phyloP scores from a whole-genome alignment of 2,888 invertebrate genomes.

The Amphipyra berbera region DNA sequence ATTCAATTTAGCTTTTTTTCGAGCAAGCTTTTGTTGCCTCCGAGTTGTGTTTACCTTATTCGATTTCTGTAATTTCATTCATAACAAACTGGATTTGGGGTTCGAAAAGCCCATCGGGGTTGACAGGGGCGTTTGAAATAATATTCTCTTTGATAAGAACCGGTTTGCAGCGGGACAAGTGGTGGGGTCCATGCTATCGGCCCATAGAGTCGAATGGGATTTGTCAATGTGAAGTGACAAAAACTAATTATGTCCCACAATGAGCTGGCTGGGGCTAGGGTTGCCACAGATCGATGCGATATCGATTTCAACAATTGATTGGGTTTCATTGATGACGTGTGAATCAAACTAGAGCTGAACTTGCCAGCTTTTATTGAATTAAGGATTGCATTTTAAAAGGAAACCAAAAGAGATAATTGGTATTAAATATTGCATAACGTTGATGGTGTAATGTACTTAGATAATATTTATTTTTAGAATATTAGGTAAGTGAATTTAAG shows the following conservation, averaged over 20 bases:
- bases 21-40: conserved; percentile 89
- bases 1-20: conserved; percentile 90
- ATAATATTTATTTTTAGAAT: background rate
- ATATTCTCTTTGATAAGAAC: conserved; percentile 90
- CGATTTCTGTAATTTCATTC: conserved; percentile 90
- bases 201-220: conserved; percentile 81
- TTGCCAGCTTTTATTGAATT: conserved; percentile 32
- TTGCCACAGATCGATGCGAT: conserved; percentile 69
- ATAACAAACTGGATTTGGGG: conserved; percentile 90
- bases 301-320: conserved; percentile 72
- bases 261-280: conserved; percentile 77
- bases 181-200: conserved; percentile 79
- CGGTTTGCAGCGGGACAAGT: conserved; percentile 80
- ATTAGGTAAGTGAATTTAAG: background rate
- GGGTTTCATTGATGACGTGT: conserved; percentile 48
- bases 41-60: conserved; percentile 90
- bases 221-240: conserved; percentile 89
- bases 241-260: conserved; percentile 88
- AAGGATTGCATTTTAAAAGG: background rate
- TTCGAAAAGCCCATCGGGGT: conserved; percentile 87
- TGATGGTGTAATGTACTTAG: background rate
- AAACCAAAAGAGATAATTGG: background rate
- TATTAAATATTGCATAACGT: background rate
- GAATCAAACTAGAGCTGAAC: conserved; percentile 39
- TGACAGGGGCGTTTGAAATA: conserved; percentile 90